phyloP scores from a whole-genome alignment of 1,140 invertebrate species.

The Aphelinus atriplicis region DNA sequence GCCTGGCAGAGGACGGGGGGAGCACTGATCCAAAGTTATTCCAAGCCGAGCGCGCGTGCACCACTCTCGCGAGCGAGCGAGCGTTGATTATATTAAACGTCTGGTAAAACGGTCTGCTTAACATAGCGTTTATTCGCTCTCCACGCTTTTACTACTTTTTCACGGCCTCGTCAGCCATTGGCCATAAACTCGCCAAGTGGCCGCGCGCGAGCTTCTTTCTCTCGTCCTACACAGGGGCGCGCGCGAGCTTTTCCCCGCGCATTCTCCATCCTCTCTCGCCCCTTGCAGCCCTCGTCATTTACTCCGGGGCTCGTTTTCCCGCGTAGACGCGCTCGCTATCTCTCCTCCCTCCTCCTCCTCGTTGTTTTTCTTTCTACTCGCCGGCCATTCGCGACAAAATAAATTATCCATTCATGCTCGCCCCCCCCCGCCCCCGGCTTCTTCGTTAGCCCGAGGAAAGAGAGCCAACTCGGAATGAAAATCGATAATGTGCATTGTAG shows the following conservation, averaged over 20 bases:
- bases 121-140: constrained; percentile 66
- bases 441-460: no score
- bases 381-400: constrained; percentile 15
- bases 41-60: constrained; percentile 26
- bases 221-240: neutral
- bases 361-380: neutral
- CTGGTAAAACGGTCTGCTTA: constrained; percentile 66
- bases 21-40: constrained; percentile 51
- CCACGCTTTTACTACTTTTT: constrained; percentile 67
- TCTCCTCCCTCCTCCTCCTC: constrained; percentile 39
- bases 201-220: constrained; percentile 36
- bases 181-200: constrained; percentile 60
- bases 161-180: constrained; percentile 66
- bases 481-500: no score
- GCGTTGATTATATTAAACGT: constrained; percentile 66
- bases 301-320: constrained; percentile 38
- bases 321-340: constrained; percentile 24
- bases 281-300: constrained; percentile 35
- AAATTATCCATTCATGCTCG: constrained; percentile 11
- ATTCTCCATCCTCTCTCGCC: constrained; percentile 33
- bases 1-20: neutral
- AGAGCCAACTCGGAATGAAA: no score
- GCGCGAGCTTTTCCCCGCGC: neutral
- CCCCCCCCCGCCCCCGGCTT: neutral
- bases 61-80: constrained; percentile 23